Evolutionary conservation across 2,888 invertebrate genomes (phyloP).

Genomic region (Pheosia gnoma): DNA sequence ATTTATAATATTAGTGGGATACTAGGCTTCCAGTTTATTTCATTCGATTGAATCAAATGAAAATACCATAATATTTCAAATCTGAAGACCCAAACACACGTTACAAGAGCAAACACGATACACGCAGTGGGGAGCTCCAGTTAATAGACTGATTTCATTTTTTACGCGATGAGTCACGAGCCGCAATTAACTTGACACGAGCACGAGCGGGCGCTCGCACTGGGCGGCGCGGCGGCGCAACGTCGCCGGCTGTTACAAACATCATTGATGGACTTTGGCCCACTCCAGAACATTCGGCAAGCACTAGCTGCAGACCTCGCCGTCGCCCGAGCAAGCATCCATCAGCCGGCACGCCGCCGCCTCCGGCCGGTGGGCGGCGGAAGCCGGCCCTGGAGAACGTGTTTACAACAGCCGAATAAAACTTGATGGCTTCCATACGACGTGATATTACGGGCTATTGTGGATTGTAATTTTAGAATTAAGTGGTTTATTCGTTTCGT

Average conservation of each 20-base stretch:
- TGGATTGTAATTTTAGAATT: too few relatives aligned
- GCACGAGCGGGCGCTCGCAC: background rate
- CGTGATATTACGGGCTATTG: too few relatives aligned
- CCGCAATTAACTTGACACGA: slow-evolving; percentile 12
- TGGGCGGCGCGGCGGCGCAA: background rate
- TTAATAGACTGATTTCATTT: slow-evolving; percentile 19
- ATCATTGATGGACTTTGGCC: background rate
- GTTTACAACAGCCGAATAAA: background rate
- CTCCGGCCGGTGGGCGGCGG: background rate
- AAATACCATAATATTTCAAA: too few relatives aligned
- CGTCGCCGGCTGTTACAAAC: background rate
- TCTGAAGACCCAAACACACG: background rate
- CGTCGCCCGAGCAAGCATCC: background rate
- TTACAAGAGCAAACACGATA: background rate
- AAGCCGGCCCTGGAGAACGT: background rate
- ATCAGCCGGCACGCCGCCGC: background rate
- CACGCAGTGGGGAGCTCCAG: slow-evolving; percentile 11
- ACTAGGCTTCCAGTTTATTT: too few relatives aligned
- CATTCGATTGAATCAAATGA: too few relatives aligned
- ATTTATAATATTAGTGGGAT: too few relatives aligned
- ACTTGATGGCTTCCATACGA: background rate
- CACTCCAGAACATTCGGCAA: background rate
- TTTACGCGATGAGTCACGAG: slow-evolving; percentile 24
- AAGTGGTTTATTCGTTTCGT: too few relatives aligned
- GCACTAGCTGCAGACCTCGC: too few relatives aligned